Evolutionary conservation across 1,140 invertebrate species (phyloP).

Genomic region (Centruroides vittatus): DNA sequence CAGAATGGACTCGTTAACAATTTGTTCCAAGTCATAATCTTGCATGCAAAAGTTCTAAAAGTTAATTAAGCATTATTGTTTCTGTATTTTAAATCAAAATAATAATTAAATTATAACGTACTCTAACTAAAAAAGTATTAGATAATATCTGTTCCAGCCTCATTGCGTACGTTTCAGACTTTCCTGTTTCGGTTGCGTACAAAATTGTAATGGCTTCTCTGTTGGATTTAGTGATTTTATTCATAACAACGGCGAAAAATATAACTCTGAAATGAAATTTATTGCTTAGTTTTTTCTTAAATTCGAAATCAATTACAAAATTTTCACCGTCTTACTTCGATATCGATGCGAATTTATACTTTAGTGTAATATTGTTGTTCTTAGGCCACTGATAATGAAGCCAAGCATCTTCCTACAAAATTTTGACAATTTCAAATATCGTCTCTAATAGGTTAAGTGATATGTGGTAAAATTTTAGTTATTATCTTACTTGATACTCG

Average conservation of each 20-base stretch:
- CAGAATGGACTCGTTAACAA: slow-evolving; percentile 25
- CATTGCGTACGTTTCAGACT: slow-evolving; percentile 26
- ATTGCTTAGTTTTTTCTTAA: no score
- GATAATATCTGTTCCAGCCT: slow-evolving; percentile 22
- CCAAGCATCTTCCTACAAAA: not conserved
- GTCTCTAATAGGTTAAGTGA: no score
- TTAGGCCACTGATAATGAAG: slow-evolving; percentile 5
- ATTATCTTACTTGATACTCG: slow-evolving; percentile 22
- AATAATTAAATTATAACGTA: slow-evolving; percentile 11
- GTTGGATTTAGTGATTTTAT: no score
- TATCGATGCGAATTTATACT: slow-evolving; percentile 7
- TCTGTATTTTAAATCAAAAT: not conserved
- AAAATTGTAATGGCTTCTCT: slow-evolving; percentile 19
- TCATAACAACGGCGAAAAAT: no score
- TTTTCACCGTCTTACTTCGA: not conserved
- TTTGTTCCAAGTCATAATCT: slow-evolving; percentile 23
- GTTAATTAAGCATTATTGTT: not conserved
- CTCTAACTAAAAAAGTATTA: slow-evolving; percentile 23
- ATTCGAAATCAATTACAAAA: no score
- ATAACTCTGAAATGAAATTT: no score
- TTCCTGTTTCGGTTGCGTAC: slow-evolving; percentile 30
- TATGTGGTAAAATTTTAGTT: not conserved
- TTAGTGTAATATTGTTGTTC: slow-evolving; percentile 6
- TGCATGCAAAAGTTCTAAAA: slow-evolving; percentile 25
- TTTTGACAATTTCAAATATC: no score